Evolutionary conservation across 2,797 vertebrate genomes (phyloP).

Genomic region (Gymnothorax javanicus): DNA sequence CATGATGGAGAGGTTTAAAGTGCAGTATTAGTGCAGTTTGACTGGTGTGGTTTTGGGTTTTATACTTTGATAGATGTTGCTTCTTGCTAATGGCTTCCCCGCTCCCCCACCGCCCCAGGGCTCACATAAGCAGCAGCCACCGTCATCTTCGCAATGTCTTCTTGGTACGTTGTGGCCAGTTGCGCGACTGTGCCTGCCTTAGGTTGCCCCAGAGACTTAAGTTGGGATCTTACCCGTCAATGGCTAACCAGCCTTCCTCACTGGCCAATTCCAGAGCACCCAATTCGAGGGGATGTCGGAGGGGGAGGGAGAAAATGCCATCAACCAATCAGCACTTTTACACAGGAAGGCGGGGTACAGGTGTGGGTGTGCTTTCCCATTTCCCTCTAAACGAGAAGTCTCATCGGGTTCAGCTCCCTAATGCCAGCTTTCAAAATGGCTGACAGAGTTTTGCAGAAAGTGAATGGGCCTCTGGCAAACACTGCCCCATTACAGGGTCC

Average conservation of each 20-base stretch:
- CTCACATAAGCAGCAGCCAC: conserved; percentile 45
- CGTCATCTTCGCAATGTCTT: conserved; percentile 42
- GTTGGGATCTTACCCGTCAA: conserved; percentile 98
- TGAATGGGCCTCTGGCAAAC: not conserved
- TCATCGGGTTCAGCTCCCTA: not conserved
- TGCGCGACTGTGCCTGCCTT: conserved; percentile 96
- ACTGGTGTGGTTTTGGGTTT: conserved; percentile 14
- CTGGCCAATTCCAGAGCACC: conserved; percentile 68
- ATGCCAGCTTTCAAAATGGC: not conserved
- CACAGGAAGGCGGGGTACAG: not conserved
- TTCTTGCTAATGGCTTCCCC: conserved; percentile 49
- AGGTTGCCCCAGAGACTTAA: conserved; percentile 85
- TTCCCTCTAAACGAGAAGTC: not conserved
- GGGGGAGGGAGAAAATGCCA: conserved; percentile 53
- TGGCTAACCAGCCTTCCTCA: conserved; percentile 92
- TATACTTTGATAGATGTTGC: conserved; percentile 26
- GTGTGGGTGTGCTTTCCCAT: conserved; percentile 20
- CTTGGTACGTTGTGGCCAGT: conserved; percentile 68
- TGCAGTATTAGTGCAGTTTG: conserved; percentile 4
- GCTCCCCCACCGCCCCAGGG: conserved; percentile 62
- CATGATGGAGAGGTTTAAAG: conserved; percentile 13
- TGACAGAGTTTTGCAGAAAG: not conserved
- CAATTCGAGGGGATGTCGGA: conserved; percentile 49
- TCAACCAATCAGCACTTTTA: conserved; percentile 30
- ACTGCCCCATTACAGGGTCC: not conserved